A percentile compares a stretch with the other conserved stretches of the same genome.
phyloP scores from a whole-genome alignment of 2,797 vertebrate genomes.

The Neopelma chrysocephalum region DNA sequence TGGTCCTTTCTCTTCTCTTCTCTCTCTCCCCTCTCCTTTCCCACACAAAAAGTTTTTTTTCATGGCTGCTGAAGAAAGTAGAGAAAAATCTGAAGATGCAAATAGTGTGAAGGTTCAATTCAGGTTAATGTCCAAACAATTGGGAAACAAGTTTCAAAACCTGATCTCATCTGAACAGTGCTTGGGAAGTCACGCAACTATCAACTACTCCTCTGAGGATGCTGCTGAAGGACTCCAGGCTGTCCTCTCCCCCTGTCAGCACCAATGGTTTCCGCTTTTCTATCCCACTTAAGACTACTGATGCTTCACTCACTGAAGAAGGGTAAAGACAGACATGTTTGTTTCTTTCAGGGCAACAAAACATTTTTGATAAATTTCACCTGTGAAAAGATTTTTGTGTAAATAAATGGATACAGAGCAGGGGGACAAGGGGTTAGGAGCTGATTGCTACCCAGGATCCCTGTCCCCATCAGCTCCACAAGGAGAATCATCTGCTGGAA shows the following conservation, averaged over 20 bases:
- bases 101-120: neutral
- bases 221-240: neutral
- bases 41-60: neutral
- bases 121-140: neutral
- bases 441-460: neutral
- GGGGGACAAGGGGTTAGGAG: neutral
- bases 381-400: neutral
- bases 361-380: neutral
- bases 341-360: neutral
- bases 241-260: neutral
- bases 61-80: neutral
- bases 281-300: neutral
- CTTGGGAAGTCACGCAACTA: neutral
- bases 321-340: neutral
- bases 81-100: neutral
- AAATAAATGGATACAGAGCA: neutral
- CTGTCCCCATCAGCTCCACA: neutral
- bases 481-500: neutral
- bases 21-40: neutral
- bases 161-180: neutral
- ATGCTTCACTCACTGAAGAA: neutral
- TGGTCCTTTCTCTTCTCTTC: neutral
- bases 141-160: neutral
- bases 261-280: neutral
- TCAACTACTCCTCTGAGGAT: neutral